A percentile compares a stretch with the other conserved stretches of the same genome.
Conservation (phyloP, 2,888 invertebrate genomes). For the Megaustenia siamemsis region DNA sequence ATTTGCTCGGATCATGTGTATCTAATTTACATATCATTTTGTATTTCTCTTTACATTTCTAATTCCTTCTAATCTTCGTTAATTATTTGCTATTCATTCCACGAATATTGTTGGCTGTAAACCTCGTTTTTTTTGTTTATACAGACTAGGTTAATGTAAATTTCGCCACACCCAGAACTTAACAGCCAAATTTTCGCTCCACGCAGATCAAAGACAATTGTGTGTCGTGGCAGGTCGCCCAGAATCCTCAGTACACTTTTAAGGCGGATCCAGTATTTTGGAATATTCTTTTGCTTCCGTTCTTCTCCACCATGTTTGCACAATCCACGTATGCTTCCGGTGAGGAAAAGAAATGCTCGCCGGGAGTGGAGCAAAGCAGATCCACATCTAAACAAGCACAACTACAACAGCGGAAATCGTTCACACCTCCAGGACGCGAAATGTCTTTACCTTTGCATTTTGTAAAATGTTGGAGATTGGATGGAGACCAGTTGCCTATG, state of each 20-base stretch:
- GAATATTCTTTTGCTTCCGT: neutral
- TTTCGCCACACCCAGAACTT: neutral
- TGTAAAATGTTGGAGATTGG: conserved; percentile 48
- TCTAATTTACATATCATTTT: too few species aligned
- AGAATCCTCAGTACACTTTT: neutral
- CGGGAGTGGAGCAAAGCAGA: neutral
- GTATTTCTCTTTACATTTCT: too few species aligned
- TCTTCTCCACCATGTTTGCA: neutral
- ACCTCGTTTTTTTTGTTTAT: too few species aligned
- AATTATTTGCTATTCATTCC: too few species aligned
- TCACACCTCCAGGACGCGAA: conserved; percentile 47
- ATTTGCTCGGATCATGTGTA: too few species aligned
- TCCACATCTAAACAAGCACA: conserved; percentile 37
- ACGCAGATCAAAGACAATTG: neutral
- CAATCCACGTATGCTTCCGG: conserved; percentile 49
- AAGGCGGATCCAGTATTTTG: conserved; percentile 19
- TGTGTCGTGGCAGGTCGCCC: conserved; percentile 2
- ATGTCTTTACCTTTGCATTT: conserved; percentile 54
- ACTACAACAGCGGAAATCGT: conserved; percentile 49
- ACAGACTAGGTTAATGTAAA: neutral
- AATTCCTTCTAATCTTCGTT: too few species aligned
- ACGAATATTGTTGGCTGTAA: too few species aligned
- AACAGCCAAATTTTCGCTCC: neutral
- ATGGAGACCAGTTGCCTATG: conserved; percentile 33
- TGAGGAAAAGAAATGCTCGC: conserved; percentile 38